Evolutionary conservation across 2,113 vertebrate genomes (phyloP).

Genomic region (Elanus axillaris): DNA sequence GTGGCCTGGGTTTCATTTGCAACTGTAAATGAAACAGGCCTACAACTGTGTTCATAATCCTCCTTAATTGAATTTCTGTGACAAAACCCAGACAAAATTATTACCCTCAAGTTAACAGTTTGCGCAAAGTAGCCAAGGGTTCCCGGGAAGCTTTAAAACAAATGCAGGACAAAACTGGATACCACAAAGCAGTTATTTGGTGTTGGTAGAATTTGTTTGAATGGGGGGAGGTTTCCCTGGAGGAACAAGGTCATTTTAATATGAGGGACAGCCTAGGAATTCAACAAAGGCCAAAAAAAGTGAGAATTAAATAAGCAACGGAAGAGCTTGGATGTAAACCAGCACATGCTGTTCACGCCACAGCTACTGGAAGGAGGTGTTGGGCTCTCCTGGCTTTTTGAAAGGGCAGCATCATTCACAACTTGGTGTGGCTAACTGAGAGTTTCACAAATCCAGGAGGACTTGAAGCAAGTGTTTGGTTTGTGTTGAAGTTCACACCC

Average conservation of each 20-base stretch:
- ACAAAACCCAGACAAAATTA: constrained; percentile 70
- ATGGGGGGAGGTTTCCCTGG: background rate
- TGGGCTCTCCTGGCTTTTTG: background rate
- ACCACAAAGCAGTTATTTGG: background rate
- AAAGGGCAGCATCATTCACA: background rate
- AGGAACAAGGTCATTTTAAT: background rate
- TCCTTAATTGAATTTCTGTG: constrained; percentile 71
- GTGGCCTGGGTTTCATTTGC: constrained; percentile 69
- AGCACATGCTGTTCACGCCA: background rate
- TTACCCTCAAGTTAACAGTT: constrained; percentile 61
- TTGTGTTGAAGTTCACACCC: background rate
- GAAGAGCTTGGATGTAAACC: background rate
- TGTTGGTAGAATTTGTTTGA: constrained; percentile 7
- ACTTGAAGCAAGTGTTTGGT: background rate
- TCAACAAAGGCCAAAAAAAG: background rate
- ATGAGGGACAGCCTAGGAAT: background rate
- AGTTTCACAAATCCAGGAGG: background rate
- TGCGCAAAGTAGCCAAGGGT: constrained; percentile 1
- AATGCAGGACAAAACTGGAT: constrained; percentile 28
- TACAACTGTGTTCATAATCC: constrained; percentile 71
- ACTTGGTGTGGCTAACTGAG: background rate
- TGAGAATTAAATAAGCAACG: background rate
- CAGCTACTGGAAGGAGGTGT: background rate
- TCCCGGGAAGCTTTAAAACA: constrained; percentile 62
- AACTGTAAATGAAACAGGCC: constrained; percentile 72